Evolutionary conservation across 1,140 invertebrate species (phyloP).

Genomic region (Hycleus cichorii): DNA sequence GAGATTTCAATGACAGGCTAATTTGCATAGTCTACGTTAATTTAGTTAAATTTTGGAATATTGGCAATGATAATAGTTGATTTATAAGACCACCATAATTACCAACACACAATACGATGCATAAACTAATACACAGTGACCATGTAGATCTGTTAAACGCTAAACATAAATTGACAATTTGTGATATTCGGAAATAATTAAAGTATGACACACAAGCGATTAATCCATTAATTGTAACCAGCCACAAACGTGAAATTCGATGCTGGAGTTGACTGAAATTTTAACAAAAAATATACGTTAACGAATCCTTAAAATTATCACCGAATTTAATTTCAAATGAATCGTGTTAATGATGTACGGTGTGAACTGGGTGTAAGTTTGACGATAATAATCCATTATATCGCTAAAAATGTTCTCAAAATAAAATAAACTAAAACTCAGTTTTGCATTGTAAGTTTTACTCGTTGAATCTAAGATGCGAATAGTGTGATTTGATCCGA

Average conservation of each 20-base stretch:
- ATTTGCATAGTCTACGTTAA: constrained; percentile 9
- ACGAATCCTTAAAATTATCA: not conserved
- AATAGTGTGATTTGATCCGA: too few species aligned
- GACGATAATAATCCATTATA: not conserved
- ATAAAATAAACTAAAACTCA: too few species aligned
- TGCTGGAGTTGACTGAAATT: not conserved
- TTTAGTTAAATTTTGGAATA: constrained; percentile 14
- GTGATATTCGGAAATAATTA: not conserved
- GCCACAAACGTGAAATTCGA: not conserved
- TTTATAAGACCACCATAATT: constrained; percentile 12
- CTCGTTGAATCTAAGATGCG: too few species aligned
- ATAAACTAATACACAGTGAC: constrained; percentile 9
- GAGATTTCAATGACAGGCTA: too few species aligned
- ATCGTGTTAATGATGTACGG: constrained; percentile 1
- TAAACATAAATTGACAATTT: constrained; percentile 6
- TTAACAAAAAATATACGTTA: not conserved
- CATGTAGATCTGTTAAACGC: constrained; percentile 6
- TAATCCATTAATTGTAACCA: not conserved
- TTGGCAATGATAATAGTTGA: constrained; percentile 3
- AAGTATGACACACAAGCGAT: not conserved
- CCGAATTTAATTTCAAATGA: not conserved
- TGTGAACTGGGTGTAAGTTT: constrained; percentile 8
- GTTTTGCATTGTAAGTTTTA: too few species aligned
- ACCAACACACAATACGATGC: too few species aligned
- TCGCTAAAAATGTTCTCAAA: too few species aligned